phyloP scores from a whole-genome alignment of 2,797 vertebrate species.

The Silurus aristotelis region DNA sequence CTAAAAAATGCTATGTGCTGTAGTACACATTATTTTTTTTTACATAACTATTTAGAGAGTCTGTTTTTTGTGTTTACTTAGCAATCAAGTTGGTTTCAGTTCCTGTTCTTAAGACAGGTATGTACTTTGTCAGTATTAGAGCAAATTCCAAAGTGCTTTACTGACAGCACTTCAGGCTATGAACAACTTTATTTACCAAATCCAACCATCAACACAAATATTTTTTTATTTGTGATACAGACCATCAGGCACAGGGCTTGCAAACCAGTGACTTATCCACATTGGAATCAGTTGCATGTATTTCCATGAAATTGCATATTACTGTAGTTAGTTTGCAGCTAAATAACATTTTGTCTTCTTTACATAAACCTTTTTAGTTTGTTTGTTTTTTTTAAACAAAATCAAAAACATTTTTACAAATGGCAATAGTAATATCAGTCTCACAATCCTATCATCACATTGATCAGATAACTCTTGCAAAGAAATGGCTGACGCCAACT shows the following conservation, averaged over 20 bases:
- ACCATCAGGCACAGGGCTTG: neutral
- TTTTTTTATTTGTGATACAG: neutral
- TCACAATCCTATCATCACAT: conserved; percentile 3
- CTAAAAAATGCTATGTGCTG: neutral
- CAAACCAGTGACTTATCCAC: neutral
- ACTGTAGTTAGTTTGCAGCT: conserved; percentile 3
- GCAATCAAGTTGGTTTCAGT: conserved; percentile 4
- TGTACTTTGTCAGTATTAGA: conserved; percentile 1
- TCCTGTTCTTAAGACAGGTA: conserved; percentile 2
- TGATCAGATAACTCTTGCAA: neutral
- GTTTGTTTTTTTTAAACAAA: neutral
- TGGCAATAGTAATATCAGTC: neutral
- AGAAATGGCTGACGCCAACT: neutral
- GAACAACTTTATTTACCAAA: neutral
- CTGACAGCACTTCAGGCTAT: conserved; percentile 22
- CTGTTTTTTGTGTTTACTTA: neutral
- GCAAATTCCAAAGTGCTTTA: conserved; percentile 10
- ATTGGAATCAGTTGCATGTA: neutral
- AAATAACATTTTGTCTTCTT: neutral
- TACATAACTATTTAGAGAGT: neutral
- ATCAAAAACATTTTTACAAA: neutral
- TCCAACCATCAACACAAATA: neutral
- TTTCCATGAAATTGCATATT: neutral
- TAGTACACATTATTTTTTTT: conserved; percentile 7
- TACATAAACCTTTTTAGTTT: neutral